Percentiles rank a stretch among this genome's conserved stretches.
Evolutionary conservation across 2,888 invertebrate genomes (phyloP).

Genomic region (Aphelenchoides bicaudatus): DNA sequence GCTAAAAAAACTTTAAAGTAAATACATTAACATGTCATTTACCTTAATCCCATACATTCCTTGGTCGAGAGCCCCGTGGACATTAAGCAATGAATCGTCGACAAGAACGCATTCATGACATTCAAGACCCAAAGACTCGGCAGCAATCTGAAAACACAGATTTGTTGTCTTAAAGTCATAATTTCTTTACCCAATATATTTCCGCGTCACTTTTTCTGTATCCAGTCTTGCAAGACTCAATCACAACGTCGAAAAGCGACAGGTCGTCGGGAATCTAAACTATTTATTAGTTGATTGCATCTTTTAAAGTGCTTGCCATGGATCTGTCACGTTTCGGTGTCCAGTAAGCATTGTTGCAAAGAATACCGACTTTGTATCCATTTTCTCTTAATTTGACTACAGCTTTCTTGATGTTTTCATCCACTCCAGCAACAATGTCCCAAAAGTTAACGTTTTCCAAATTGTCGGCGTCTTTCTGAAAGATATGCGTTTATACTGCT

Average conservation of each 20-base stretch:
- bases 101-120: constrained; percentile 1
- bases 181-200: constrained; percentile 28
- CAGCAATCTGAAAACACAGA: neutral
- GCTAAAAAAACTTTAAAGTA: neutral
- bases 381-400: neutral
- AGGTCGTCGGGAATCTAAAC: constrained; percentile 10
- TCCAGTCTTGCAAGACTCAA: constrained; percentile 40
- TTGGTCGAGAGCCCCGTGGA: neutral
- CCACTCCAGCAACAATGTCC: constrained; percentile 4
- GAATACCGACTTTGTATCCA: constrained; percentile 9
- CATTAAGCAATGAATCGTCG: constrained; percentile 1
- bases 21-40: neutral
- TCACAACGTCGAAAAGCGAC: constrained; percentile 38
- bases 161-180: neutral
- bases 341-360: constrained; percentile 4
- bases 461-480: constrained; percentile 5
- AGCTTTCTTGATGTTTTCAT: constrained; percentile 4
- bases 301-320: neutral
- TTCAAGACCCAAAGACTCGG: neutral
- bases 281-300: too few relatives aligned
- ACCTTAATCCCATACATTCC: neutral
- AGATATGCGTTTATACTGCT: constrained; percentile 4
- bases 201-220: constrained; percentile 36
- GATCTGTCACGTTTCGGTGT: neutral
- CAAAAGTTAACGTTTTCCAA: constrained; percentile 6